Evolutionary conservation across 2,888 invertebrate genomes (phyloP).

Genomic region (Noctua comes): DNA sequence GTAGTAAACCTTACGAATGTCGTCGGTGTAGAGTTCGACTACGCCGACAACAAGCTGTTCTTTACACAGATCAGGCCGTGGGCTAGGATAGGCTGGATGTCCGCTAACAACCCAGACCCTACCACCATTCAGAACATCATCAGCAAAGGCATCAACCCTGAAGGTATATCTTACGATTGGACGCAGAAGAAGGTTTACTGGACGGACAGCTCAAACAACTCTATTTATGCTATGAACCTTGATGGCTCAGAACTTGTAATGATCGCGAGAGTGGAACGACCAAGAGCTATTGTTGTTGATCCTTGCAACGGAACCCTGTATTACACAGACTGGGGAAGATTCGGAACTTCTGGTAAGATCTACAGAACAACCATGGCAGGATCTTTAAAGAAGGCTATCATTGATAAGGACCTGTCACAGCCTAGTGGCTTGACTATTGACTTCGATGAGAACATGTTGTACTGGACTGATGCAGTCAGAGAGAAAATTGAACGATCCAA

Average conservation of each 20-base stretch:
- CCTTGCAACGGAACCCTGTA: slow-evolving; percentile 98
- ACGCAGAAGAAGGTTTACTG: slow-evolving; percentile 99
- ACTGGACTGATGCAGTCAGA: slow-evolving; percentile 99
- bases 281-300: slow-evolving; percentile 98
- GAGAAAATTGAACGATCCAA: slow-evolving; percentile 98
- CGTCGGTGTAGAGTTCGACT: slow-evolving; percentile 98
- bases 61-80: slow-evolving; percentile 98
- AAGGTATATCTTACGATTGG: slow-evolving; percentile 99
- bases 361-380: slow-evolving; percentile 99
- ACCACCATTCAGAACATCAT: slow-evolving; percentile 92
- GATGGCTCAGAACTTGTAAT: slow-evolving; percentile 96
- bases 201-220: slow-evolving; percentile 98
- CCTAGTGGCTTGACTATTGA: slow-evolving; percentile 99
- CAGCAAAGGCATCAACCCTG: slow-evolving; percentile 96
- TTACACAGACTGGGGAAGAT: slow-evolving; percentile 98
- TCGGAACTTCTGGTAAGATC: slow-evolving; percentile 98
- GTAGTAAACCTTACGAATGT: slow-evolving; percentile 97
- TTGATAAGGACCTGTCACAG: slow-evolving; percentile 97
- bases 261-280: slow-evolving; percentile 98
- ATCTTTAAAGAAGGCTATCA: slow-evolving; percentile 96
- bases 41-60: slow-evolving; percentile 95
- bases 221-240: slow-evolving; percentile 98
- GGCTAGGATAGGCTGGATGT: slow-evolving; percentile 96
- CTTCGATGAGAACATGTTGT: slow-evolving; percentile 97
- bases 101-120: slow-evolving; percentile 92